phyloP scores from a whole-genome alignment of 2,888 invertebrate species.

The Megamerina dolium region DNA sequence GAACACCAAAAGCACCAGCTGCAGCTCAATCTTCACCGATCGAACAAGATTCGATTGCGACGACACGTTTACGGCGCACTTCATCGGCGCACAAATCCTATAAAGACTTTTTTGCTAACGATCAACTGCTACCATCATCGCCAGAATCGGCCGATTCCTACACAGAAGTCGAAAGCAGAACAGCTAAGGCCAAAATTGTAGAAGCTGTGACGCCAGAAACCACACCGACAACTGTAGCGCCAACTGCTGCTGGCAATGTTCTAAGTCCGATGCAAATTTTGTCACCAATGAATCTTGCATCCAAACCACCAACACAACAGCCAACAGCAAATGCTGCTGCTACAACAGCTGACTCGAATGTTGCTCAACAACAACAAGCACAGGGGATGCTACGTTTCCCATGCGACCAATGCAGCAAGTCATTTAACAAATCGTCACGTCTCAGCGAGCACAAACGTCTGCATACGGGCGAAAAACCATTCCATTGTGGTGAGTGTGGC shows the following conservation, averaged over 20 bases:
- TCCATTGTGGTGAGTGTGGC: constrained; percentile 35
- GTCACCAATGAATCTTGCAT: too few relatives aligned
- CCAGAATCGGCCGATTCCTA: constrained; percentile 6
- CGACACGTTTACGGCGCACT: neutral
- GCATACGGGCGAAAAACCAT: constrained; percentile 46
- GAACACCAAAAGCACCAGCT: too few relatives aligned
- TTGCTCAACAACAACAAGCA: too few relatives aligned
- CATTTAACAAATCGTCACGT: constrained; percentile 36
- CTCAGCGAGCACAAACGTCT: constrained; percentile 40
- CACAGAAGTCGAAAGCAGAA: neutral
- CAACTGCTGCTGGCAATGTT: neutral
- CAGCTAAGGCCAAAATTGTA: neutral
- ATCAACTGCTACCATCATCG: constrained; percentile 9
- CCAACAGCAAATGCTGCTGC: neutral
- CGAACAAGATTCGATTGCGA: too few relatives aligned
- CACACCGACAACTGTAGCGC: neutral
- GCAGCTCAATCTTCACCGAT: too few relatives aligned
- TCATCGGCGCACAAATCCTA: neutral
- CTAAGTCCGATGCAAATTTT: neutral
- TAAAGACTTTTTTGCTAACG: neutral
- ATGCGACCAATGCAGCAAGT: constrained; percentile 35
- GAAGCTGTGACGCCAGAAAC: neutral
- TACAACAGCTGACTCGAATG: neutral
- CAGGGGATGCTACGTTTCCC: constrained; percentile 19
- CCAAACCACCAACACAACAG: neutral